These are phyloP conservation scores for Pycnomerus fuliginosus DNA, from an alignment of 2,888 invertebrate genomes.

Conservation along the genomic window DNA sequence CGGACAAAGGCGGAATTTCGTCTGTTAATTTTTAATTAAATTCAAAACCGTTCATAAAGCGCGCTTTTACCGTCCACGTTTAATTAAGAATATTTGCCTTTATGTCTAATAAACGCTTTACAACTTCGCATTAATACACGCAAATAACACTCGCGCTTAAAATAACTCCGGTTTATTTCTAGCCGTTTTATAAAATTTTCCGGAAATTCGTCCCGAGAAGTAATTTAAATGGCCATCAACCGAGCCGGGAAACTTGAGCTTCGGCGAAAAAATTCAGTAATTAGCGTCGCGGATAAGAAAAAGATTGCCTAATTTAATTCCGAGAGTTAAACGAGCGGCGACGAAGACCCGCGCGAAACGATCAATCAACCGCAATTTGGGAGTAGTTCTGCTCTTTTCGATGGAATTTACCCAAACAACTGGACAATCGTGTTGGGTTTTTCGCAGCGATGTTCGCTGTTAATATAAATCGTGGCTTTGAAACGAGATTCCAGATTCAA, in stretches of 20 bases:
- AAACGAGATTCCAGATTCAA: no score
- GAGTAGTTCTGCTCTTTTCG: conserved; percentile 9
- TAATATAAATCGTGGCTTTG: no score
- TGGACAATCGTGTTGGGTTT: conserved; percentile 14
- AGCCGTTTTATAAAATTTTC: not conserved
- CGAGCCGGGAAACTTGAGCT: not conserved
- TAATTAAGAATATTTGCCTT: no score
- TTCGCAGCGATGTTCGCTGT: no score
- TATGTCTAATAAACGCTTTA: no score
- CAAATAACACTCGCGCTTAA: not conserved
- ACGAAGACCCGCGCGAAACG: conserved; percentile 10
- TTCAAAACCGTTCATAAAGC: not conserved
- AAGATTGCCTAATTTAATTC: conserved; percentile 2
- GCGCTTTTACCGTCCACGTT: no score
- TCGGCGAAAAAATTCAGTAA: conserved; percentile 1
- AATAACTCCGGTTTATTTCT: not conserved
- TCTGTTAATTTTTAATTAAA: not conserved
- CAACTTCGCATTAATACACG: not conserved
- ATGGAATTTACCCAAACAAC: conserved; percentile 11
- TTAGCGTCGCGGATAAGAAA: conserved; percentile 4
- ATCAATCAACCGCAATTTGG: conserved; percentile 12
- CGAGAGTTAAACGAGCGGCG: conserved; percentile 1
- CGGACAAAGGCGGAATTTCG: no score
- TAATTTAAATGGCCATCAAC: conserved; percentile 13
- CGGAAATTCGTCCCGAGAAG: not conserved